phyloP scores from a whole-genome alignment of 2,797 vertebrate species.

The Sebastes vulpes region DNA sequence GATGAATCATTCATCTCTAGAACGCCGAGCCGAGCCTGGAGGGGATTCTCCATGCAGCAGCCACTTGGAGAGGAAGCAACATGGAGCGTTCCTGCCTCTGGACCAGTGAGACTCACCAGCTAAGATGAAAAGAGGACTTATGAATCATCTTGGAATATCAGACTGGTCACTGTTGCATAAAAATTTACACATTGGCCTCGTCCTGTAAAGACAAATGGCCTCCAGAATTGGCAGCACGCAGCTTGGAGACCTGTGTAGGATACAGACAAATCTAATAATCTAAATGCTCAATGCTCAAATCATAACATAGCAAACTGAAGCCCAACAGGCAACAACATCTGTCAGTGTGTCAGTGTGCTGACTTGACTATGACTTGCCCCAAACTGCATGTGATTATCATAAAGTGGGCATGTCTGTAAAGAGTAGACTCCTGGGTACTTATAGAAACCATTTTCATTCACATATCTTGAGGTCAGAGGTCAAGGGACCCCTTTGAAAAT shows the following conservation, averaged over 20 bases:
- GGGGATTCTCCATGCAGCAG: slow-evolving; percentile 45
- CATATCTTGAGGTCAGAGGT: too few species aligned
- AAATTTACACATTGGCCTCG: background rate
- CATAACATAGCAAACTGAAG: too few species aligned
- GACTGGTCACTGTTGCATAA: background rate
- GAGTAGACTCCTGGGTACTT: too few species aligned
- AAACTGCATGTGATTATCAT: too few species aligned
- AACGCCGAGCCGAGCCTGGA: slow-evolving; percentile 27
- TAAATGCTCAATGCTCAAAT: too few species aligned
- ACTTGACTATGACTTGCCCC: too few species aligned
- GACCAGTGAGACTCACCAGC: slow-evolving; percentile 12
- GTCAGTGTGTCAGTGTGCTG: too few species aligned
- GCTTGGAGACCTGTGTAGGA: background rate
- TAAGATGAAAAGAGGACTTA: background rate
- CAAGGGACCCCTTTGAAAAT: too few species aligned
- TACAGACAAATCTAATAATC: background rate
- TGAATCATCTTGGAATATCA: slow-evolving; percentile 35
- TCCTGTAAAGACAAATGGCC: background rate
- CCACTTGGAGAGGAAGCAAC: slow-evolving; percentile 39
- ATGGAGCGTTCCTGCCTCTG: slow-evolving; percentile 31
- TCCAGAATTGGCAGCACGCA: background rate
- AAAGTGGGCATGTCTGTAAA: too few species aligned
- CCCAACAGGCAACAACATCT: too few species aligned
- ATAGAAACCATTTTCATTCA: too few species aligned
- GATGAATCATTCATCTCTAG: slow-evolving; percentile 70